Percentiles rank a stretch among this genome's conserved stretches.
Evolutionary conservation across 2,797 vertebrate species (phyloP).

Genomic region (Oceanodroma leucorhoa): DNA sequence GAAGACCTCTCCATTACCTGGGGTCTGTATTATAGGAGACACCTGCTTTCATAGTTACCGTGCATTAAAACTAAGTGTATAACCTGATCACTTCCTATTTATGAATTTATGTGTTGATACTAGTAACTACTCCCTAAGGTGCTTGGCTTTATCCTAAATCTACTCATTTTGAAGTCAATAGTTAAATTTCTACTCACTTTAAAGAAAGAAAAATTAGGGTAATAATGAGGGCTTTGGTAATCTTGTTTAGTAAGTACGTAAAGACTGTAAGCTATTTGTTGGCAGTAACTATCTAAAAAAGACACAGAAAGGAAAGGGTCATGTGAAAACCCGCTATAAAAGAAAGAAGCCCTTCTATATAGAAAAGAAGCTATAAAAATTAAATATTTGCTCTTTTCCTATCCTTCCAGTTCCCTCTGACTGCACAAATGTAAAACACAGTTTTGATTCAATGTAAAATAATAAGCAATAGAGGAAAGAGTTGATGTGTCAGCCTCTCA

Average conservation of each 20-base stretch:
- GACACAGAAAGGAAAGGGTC: neutral
- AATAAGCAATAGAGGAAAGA: slow-evolving; percentile 18
- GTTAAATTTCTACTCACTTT: neutral
- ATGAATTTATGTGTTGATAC: neutral
- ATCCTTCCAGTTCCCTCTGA: neutral
- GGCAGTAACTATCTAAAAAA: neutral
- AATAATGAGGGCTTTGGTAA: neutral
- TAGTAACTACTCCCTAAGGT: neutral
- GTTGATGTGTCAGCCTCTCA: slow-evolving; percentile 34
- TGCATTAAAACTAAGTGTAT: neutral
- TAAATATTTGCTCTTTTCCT: neutral
- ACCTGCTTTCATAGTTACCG: neutral
- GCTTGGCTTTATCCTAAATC: neutral
- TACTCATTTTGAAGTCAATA: neutral
- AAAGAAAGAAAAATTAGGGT: neutral
- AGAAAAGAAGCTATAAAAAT: neutral
- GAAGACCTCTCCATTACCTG: neutral
- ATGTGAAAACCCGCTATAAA: neutral
- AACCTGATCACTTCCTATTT: neutral
- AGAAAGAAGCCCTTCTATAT: too few relatives aligned
- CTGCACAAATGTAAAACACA: slow-evolving; percentile 5
- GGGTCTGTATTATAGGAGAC: neutral
- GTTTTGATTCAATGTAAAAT: slow-evolving; percentile 23
- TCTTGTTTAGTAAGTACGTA: neutral
- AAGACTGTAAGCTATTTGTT: neutral